Evolutionary conservation across 1,140 invertebrate species (phyloP).

Genomic region (Drosophila nannoptera): DNA sequence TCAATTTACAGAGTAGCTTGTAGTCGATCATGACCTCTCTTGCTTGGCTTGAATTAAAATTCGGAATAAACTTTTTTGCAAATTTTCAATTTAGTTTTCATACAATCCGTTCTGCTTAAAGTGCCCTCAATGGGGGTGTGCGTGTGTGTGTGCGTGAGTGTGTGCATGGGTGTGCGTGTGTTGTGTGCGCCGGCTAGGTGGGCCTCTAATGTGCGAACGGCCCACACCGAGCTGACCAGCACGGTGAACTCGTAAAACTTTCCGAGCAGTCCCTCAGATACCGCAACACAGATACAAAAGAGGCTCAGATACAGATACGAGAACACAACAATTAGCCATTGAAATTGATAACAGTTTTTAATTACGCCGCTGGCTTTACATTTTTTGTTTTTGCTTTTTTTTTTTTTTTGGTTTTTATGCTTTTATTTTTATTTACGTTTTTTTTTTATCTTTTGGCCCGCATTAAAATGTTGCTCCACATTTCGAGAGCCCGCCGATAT

Average conservation of each 20-base stretch:
- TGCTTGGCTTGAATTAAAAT: too few relatives aligned
- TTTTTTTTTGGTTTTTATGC: constrained; percentile 16
- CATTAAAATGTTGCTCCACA: constrained; percentile 47
- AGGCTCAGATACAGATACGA: constrained; percentile 34
- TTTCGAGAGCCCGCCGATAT: neutral
- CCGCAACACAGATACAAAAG: constrained; percentile 9
- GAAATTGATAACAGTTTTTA: constrained; percentile 71
- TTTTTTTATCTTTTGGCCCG: constrained; percentile 16
- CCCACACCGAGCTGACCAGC: constrained; percentile 26
- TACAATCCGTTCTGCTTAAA: too few relatives aligned
- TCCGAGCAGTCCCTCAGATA: neutral
- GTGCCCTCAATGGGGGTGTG: too few relatives aligned
- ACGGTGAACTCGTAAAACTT: constrained; percentile 18
- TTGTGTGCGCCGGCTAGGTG: constrained; percentile 1
- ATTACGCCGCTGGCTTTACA: constrained; percentile 54
- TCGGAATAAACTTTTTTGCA: too few relatives aligned
- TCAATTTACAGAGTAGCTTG: too few relatives aligned
- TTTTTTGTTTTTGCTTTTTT: neutral
- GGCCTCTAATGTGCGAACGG: constrained; percentile 11
- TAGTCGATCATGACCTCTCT: too few relatives aligned
- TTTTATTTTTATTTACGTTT: constrained; percentile 2
- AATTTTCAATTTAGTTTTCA: too few relatives aligned
- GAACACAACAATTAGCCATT: constrained; percentile 69
- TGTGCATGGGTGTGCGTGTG: neutral
- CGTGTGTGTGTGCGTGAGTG: neutral